phyloP scores from a whole-genome alignment of 1,140 invertebrate species.

The Coelopa frigida region DNA sequence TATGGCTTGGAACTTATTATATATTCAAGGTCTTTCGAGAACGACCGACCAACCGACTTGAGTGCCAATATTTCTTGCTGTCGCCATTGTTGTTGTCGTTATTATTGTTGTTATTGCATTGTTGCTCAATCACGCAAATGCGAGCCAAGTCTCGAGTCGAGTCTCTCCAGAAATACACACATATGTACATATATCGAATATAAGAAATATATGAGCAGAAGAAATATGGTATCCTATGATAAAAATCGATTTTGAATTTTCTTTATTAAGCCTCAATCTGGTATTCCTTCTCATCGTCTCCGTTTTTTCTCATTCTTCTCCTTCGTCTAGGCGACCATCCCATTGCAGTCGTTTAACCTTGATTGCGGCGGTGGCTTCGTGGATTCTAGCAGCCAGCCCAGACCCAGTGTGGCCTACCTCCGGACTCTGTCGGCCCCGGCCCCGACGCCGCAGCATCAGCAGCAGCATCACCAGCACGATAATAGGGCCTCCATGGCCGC shows the following conservation, averaged over 20 bases:
- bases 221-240: too few relatives aligned
- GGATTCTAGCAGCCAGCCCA: conserved; percentile 19
- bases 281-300: neutral
- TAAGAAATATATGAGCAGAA: too few relatives aligned
- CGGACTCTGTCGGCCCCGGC: conserved; percentile 38
- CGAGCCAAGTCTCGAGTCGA: too few relatives aligned
- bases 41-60: neutral
- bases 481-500: neutral
- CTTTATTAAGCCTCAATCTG: conserved; percentile 9
- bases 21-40: conserved; percentile 40
- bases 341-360: conserved; percentile 45
- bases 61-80: conserved; percentile 1
- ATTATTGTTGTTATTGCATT: conserved; percentile 4
- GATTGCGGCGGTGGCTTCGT: conserved; percentile 27
- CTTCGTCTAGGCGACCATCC: conserved; percentile 45
- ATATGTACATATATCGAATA: too few relatives aligned
- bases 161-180: too few relatives aligned
- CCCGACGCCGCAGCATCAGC: conserved; percentile 8
- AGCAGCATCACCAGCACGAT: conserved; percentile 4
- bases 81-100: conserved; percentile 6
- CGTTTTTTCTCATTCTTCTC: conserved; percentile 13
- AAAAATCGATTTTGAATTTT: conserved; percentile 30
- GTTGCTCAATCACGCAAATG: conserved; percentile 12
- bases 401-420: conserved; percentile 35
- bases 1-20: conserved; percentile 27